These are phyloP conservation scores for Drosophila tripunctata DNA, from an alignment of 2,888 invertebrate species.

Conservation along the genomic window DNA sequence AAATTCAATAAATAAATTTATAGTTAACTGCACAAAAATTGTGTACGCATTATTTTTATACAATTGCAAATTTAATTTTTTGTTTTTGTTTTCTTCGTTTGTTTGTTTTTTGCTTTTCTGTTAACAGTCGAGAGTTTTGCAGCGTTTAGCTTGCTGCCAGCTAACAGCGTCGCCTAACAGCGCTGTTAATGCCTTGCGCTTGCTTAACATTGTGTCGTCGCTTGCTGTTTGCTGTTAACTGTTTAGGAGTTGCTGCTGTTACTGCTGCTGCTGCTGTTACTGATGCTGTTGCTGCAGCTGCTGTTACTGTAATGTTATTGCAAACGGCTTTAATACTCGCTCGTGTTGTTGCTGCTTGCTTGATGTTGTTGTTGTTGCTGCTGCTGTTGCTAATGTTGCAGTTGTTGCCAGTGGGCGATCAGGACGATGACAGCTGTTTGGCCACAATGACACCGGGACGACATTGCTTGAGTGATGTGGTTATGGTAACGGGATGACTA, in stretches of 20 bases:
- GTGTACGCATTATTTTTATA: slow-evolving; percentile 46
- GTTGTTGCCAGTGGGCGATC: slow-evolving; percentile 84
- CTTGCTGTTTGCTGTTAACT: slow-evolving; percentile 37
- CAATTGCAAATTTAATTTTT: slow-evolving; percentile 39
- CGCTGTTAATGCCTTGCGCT: slow-evolving; percentile 48
- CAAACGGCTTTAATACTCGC: slow-evolving; percentile 58
- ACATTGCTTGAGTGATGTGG: slow-evolving; percentile 87
- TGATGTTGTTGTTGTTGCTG: slow-evolving; percentile 32
- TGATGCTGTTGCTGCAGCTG: slow-evolving; percentile 28
- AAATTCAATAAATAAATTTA: neutral
- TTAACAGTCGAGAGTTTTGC: slow-evolving; percentile 14
- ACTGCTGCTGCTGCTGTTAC: slow-evolving; percentile 25
- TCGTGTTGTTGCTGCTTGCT: slow-evolving; percentile 27
- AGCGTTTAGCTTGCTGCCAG: neutral
- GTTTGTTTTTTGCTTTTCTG: slow-evolving; percentile 23
- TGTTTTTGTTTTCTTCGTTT: slow-evolving; percentile 29
- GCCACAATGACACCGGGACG: slow-evolving; percentile 96
- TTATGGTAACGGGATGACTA: slow-evolving; percentile 74
- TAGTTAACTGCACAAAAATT: slow-evolving; percentile 51
- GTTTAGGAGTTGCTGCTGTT: slow-evolving; percentile 41
- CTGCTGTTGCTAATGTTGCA: slow-evolving; percentile 23
- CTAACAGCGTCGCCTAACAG: slow-evolving; percentile 44
- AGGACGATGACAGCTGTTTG: slow-evolving; percentile 89
- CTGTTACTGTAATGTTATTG: slow-evolving; percentile 46
- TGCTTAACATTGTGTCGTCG: slow-evolving; percentile 49